Conservation (phyloP, 2,888 invertebrate species). For the Phaedon cochleariae region DNA sequence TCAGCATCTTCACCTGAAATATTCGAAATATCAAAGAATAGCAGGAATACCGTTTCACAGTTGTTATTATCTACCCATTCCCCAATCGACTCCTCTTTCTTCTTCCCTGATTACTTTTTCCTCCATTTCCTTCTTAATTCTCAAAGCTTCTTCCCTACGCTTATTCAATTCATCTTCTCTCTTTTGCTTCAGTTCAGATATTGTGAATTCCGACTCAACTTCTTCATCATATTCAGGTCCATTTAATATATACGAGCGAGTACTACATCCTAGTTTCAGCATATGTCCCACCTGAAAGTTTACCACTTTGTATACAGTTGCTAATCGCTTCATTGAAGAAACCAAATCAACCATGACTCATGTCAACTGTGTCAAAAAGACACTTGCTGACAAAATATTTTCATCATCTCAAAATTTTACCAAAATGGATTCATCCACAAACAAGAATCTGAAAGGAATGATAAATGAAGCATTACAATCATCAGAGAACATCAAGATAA, state of each 20-base stretch:
- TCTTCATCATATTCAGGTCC: constrained; percentile 90
- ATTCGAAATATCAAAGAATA: constrained; percentile 11
- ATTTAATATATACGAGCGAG: constrained; percentile 80
- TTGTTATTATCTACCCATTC: constrained; percentile 72
- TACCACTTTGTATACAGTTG: background rate
- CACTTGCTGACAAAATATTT: constrained; percentile 11
- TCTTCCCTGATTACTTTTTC: constrained; percentile 66
- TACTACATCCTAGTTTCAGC: constrained; percentile 90
- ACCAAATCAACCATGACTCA: constrained; percentile 38
- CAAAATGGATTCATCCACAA: constrained; percentile 39
- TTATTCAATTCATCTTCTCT: constrained; percentile 55
- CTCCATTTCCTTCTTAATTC: constrained; percentile 65
- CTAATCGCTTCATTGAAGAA: constrained; percentile 32
- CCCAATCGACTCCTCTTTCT: constrained; percentile 89
- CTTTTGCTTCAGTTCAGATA: constrained; percentile 77
- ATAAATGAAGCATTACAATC: constrained; percentile 36
- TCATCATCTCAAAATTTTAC: constrained; percentile 23
- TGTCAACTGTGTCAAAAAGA: constrained; percentile 11
- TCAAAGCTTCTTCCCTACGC: constrained; percentile 60
- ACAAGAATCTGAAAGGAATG: constrained; percentile 42
- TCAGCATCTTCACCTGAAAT: constrained; percentile 81
- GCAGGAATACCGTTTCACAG: background rate
- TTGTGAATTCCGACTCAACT: constrained; percentile 81
- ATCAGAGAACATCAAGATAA: constrained; percentile 14
- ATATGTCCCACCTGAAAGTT: constrained; percentile 84